Conservation (phyloP, 1,140 invertebrate genomes). For the Asbolus verrucosus region DNA sequence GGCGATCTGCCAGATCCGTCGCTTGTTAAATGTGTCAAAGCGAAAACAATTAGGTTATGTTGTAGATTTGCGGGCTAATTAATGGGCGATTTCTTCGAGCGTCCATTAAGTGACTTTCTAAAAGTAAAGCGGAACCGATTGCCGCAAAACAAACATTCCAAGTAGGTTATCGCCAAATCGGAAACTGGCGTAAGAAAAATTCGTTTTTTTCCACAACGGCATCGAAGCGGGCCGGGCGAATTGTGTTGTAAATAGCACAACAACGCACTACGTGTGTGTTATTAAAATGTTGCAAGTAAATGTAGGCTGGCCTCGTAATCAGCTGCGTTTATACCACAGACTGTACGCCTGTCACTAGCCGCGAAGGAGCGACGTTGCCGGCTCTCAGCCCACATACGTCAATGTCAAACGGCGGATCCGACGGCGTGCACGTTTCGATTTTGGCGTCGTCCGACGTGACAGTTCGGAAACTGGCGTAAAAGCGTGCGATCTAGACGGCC, state of each 20-base stretch:
- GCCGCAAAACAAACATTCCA: slow-evolving; percentile 27
- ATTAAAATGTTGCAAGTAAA: slow-evolving; percentile 31
- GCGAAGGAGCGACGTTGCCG: slow-evolving; percentile 49
- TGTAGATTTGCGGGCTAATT: slow-evolving; percentile 15
- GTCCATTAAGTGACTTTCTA: slow-evolving; percentile 39
- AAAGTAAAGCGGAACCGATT: slow-evolving; percentile 45
- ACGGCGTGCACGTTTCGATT: background rate
- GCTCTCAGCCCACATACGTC: slow-evolving; percentile 46
- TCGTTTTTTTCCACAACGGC: background rate
- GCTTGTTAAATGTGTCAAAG: slow-evolving; percentile 1
- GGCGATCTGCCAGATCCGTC: background rate
- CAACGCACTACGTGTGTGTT: too few species aligned
- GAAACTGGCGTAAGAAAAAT: too few species aligned
- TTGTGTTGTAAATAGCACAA: slow-evolving; percentile 20
- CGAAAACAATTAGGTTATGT: slow-evolving; percentile 20
- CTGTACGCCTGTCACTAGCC: slow-evolving; percentile 55
- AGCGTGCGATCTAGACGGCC: slow-evolving; percentile 53
- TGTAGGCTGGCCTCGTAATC: slow-evolving; percentile 40
- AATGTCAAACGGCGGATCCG: slow-evolving; percentile 48
- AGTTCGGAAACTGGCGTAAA: background rate
- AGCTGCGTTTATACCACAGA: slow-evolving; percentile 52
- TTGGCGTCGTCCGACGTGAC: background rate
- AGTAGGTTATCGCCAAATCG: slow-evolving; percentile 17
- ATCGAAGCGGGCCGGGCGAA: slow-evolving; percentile 2
- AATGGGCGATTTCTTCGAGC: slow-evolving; percentile 35